Base-by-base conservation (phyloP, 2,113 vertebrate genomes). In the Pseudolaguvia tuberculata region DNA sequence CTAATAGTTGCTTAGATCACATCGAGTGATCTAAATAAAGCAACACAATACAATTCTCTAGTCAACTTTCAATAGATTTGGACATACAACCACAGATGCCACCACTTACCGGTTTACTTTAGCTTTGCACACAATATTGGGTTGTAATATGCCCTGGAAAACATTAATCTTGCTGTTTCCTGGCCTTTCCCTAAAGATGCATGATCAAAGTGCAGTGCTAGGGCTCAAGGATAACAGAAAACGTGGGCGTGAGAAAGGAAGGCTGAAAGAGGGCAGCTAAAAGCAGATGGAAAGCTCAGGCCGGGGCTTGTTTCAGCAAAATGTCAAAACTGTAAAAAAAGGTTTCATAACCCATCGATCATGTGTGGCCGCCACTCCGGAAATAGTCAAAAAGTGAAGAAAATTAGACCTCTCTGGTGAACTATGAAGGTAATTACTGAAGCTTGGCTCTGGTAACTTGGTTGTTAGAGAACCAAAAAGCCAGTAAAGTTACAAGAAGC, bases 301-400 rank as follows among this genome's bases (percentile, higher is more conserved):
- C 70, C 85, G 78, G 78, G 20, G 76, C 85, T 86, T 88, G 85
- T 91, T 86, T 90, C 87, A 87, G 81, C 78, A 84, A 92, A 91
- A 91, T 91, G 88, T 86, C 82, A 79, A 73, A 80, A 70, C 86
- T 89, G 83, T 87, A 84, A 88, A 88, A n/a, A 88, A 85, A 58
- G 67, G 52, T 80, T 86, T 85, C 83, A 83, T 79, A 87, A 89
- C 71, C 75, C 85, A 85, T 92, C 83, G 83, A 82, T 93, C 87
- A 88, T 17, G 47, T 52, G 21, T 29, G 21, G 70, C 84, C 73
- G 52, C 71, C 74, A 73, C 82, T 76, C 86, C 82, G 85, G 83
- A 86, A 90, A 80, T 78, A 86, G 84, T 82, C 73, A 39, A 78
- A 76, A 85, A 82, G 84, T 74, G 81, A 56, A 0, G 78, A 83